These are phyloP conservation scores for Poeciliopsis presidionis DNA, from an alignment of 2,797 vertebrate species.

Conservation along the genomic window DNA sequence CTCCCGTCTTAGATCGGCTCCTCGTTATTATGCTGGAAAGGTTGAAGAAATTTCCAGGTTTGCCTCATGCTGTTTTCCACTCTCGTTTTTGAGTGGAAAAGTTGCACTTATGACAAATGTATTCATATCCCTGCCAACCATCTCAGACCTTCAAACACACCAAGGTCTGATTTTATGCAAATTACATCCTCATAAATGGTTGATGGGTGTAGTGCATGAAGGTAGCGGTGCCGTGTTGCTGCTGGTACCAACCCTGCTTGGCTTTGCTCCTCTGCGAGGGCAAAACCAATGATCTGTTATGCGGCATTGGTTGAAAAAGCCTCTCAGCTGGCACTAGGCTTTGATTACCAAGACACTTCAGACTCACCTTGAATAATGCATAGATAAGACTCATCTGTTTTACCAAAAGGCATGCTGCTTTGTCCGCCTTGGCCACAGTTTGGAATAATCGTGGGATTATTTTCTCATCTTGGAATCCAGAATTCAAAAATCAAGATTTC, in stretches of 20 bases:
- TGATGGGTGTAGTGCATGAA: constrained; percentile 17
- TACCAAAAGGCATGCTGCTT: constrained; percentile 39
- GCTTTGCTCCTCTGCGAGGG: constrained; percentile 14
- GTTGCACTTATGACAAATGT: constrained; percentile 18
- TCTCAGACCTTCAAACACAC: constrained; percentile 27
- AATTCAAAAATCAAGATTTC: constrained; percentile 8
- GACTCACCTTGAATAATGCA: constrained; percentile 52
- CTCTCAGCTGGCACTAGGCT: constrained; percentile 18
- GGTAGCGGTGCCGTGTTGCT: constrained; percentile 1
- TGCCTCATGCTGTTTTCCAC: constrained; percentile 17
- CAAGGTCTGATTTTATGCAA: constrained; percentile 26
- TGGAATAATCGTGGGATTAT: constrained; percentile 35
- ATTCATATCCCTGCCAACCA: constrained; percentile 30
- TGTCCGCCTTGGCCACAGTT: constrained; percentile 19
- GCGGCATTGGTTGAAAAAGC: constrained; percentile 21
- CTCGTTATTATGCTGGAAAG: constrained; percentile 47
- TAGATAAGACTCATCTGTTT: constrained; percentile 30
- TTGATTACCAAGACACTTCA: constrained; percentile 32
- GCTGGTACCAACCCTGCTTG: constrained; percentile 7
- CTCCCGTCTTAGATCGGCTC: constrained; percentile 29
- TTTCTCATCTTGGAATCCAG: constrained; percentile 42
- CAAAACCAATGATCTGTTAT: constrained; percentile 22
- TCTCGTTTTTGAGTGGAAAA: constrained; percentile 8
- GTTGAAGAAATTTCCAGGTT: constrained; percentile 21
- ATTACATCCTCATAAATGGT: constrained; percentile 42